Evolutionary conservation across 1,140 invertebrate genomes (phyloP).

Genomic region (Apocrypta bakeri): DNA sequence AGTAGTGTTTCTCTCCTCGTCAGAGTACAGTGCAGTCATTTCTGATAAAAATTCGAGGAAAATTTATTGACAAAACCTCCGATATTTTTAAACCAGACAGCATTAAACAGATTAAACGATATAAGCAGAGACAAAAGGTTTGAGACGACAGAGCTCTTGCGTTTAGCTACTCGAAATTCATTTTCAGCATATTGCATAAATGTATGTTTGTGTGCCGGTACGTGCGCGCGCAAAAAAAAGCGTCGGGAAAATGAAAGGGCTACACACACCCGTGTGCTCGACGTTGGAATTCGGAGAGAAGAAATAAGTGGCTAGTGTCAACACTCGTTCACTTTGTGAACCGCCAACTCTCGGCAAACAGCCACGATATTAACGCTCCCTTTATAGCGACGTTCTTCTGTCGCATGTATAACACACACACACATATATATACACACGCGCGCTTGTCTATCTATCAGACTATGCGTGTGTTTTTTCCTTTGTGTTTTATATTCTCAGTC

Average conservation of each 20-base stretch:
- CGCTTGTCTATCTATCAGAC: not conserved
- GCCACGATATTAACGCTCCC: slow-evolving; percentile 69
- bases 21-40: no score
- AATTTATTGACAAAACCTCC: no score
- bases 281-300: slow-evolving; percentile 45
- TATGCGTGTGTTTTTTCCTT: not conserved
- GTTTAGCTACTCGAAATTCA: not conserved
- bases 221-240: slow-evolving; percentile 31
- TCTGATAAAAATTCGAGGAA: no score
- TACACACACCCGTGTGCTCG: not conserved
- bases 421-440: no score
- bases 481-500: slow-evolving; percentile 44
- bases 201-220: slow-evolving; percentile 22
- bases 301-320: slow-evolving; percentile 69
- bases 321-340: slow-evolving; percentile 72
- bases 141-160: not conserved
- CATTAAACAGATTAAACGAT: slow-evolving; percentile 39
- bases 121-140: not conserved
- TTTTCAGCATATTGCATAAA: slow-evolving; percentile 25
- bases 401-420: not conserved
- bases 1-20: no score
- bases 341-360: slow-evolving; percentile 67
- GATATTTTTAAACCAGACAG: not conserved
- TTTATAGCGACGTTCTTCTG: slow-evolving; percentile 51
- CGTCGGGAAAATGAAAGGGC: not conserved